Evolutionary conservation across 1,140 invertebrate species (phyloP), one percentile per base, ranked within the genome.

Genomic region (Drosophila athabasca): DNA sequence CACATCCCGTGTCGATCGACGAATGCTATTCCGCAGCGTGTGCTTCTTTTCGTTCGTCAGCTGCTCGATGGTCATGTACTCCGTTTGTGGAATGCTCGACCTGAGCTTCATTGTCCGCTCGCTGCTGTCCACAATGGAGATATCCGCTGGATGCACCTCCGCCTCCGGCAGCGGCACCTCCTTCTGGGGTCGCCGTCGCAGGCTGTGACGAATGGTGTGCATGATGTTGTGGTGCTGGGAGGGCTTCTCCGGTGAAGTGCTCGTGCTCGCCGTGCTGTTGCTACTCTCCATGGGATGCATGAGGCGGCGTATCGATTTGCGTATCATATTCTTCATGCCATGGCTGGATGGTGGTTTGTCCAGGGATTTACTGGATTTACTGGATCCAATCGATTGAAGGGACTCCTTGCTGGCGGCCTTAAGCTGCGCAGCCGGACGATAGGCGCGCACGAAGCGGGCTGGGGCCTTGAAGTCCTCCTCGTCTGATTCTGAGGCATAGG

Each of bases 1-100:
- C 6, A 90, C 77, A 19, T 91, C 90, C 22, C 89, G 75, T 3
- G 90, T 91, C n/a, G 90, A 89, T 4, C 74, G 76, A n/a, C 89
- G 45, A 7, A 91, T 72, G 46, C 90, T 91, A 41, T 80, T 91
- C 9, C 90, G 67, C 26, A 91, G 59, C n/a, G 83, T 73, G n/a
- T 85, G 79, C 52, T 83, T 90, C 71, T 69, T 87, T 50, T 85
- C 88, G 46, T 78, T 87, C 57, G 78, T 83, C 43, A 87, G 54
- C 69, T 90, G 81, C 39, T 90, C 84, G 45, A 91, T 89, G 71
- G 57, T 70, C 70, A 82, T 80, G 59, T 90, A 90, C 50, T 90
- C 87, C 3, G 75, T 89, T 58, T 80, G 70, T 11, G 64, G 17
- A 2, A 76, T 52, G 26, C 31, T 72, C 7, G 88, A 91, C 35